These are phyloP conservation scores for Meteorus cinctellus DNA, from an alignment of 2,888 invertebrate genomes.

Conservation along the genomic window DNA sequence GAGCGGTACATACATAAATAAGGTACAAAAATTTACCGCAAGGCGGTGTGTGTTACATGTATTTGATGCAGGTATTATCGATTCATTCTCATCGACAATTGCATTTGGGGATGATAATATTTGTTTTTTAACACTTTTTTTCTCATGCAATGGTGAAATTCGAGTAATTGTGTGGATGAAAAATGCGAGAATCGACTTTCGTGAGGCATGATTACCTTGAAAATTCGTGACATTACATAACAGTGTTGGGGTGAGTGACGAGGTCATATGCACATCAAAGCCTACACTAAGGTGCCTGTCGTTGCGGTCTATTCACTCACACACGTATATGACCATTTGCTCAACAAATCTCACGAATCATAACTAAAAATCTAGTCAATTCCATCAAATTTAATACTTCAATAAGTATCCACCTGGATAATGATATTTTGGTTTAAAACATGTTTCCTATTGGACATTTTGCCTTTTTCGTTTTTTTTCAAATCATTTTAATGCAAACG, in stretches of 20 bases:
- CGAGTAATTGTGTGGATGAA: background rate
- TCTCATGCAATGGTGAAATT: no score
- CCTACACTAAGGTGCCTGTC: background rate
- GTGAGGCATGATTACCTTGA: constrained; percentile 39
- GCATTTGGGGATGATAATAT: no score
- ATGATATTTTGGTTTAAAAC: background rate
- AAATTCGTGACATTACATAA: constrained; percentile 32
- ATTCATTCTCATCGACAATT: background rate
- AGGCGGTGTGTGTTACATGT: constrained; percentile 1
- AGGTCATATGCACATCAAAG: constrained; percentile 24
- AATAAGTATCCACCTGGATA: background rate
- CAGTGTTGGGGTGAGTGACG: constrained; percentile 28
- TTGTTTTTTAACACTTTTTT: no score
- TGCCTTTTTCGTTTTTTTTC: no score
- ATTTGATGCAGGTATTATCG: background rate
- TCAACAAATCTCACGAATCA: background rate
- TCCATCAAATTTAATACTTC: background rate
- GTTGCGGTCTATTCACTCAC: background rate
- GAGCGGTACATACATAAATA: constrained; percentile 56
- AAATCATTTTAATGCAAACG: no score
- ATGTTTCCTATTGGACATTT: no score
- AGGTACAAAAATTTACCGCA: constrained; percentile 12
- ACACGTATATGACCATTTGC: background rate
- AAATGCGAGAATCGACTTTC: background rate
- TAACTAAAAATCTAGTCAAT: background rate